Percentiles rank a stretch among this genome's conserved stretches.
Conservation (phyloP, 1,140 invertebrate species). For the Belonocnema kinseyi region DNA sequence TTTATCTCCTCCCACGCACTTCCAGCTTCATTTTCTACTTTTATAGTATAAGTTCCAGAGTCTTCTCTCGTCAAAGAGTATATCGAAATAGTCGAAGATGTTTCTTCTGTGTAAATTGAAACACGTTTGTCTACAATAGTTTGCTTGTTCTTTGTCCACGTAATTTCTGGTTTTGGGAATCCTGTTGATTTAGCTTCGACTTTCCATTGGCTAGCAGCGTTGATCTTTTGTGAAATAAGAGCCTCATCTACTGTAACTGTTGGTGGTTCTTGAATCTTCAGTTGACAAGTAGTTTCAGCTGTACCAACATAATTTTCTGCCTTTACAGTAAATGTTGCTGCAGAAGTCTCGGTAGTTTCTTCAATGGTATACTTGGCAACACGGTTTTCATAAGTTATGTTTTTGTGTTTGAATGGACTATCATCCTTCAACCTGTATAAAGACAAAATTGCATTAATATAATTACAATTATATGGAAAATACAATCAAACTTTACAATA, state of each 20-base stretch:
- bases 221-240: constrained; percentile 78
- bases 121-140: constrained; percentile 75
- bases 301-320: constrained; percentile 85
- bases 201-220: constrained; percentile 79
- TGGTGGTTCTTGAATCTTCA: constrained; percentile 83
- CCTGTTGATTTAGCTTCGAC: constrained; percentile 80
- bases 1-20: constrained; percentile 82
- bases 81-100: constrained; percentile 79
- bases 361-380: constrained; percentile 78
- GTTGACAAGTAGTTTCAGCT: constrained; percentile 81
- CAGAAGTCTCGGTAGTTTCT: constrained; percentile 78
- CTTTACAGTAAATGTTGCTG: constrained; percentile 82
- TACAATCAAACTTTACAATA: background rate
- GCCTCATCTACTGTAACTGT: constrained; percentile 79
- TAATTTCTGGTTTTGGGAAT: constrained; percentile 81
- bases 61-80: constrained; percentile 78
- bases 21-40: constrained; percentile 83
- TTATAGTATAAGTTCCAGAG: constrained; percentile 81
- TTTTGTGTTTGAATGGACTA: constrained; percentile 69
- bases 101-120: constrained; percentile 78
- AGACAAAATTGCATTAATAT: constrained; percentile 30
- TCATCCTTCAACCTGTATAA: constrained; percentile 73
- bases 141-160: constrained; percentile 81
- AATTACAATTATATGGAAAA: background rate
- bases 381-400: constrained; percentile 83